Percentiles rank a stretch among this genome's conserved stretches.
phyloP scores from a whole-genome alignment of 2,888 invertebrate species.

The Trisateles emortualis region DNA sequence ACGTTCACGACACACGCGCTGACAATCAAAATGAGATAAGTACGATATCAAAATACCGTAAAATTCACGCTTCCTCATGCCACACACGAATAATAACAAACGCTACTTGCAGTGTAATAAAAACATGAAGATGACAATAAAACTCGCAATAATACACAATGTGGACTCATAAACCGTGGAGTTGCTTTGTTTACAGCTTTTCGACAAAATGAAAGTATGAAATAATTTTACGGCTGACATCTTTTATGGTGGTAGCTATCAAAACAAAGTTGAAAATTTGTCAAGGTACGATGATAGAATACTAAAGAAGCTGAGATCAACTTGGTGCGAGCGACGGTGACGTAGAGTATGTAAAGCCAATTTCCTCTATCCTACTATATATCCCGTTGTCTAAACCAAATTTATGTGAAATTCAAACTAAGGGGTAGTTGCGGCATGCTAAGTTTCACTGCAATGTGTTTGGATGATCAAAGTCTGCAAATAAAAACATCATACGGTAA shows the following conservation, averaged over 20 bases:
- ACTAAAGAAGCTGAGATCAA: conserved; percentile 8
- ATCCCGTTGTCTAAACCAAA: conserved; percentile 13
- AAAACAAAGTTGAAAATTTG: conserved; percentile 36
- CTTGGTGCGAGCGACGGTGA: neutral
- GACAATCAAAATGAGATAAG: conserved; percentile 25
- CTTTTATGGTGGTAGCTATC: conserved; percentile 39
- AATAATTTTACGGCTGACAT: conserved; percentile 42
- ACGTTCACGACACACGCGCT: conserved; percentile 16
- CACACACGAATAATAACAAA: conserved; percentile 31
- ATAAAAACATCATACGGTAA: too few relatives aligned
- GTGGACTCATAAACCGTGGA: conserved; percentile 51
- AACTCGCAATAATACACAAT: conserved; percentile 54
- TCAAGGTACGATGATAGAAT: conserved; percentile 18
- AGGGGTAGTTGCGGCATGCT: neutral
- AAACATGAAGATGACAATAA: conserved; percentile 55
- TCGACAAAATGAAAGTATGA: conserved; percentile 50
- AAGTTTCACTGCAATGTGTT: conserved; percentile 4
- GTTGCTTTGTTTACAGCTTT: conserved; percentile 54
- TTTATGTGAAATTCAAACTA: conserved; percentile 4
- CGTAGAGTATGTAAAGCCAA: neutral
- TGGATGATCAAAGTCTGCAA: conserved; percentile 4
- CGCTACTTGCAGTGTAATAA: conserved; percentile 46
- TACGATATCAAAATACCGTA: conserved; percentile 30
- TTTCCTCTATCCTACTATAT: neutral
- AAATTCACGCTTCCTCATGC: conserved; percentile 30